These are phyloP conservation scores for Apoda limacodes DNA, from an alignment of 2,888 invertebrate genomes.

Conservation along the genomic window DNA sequence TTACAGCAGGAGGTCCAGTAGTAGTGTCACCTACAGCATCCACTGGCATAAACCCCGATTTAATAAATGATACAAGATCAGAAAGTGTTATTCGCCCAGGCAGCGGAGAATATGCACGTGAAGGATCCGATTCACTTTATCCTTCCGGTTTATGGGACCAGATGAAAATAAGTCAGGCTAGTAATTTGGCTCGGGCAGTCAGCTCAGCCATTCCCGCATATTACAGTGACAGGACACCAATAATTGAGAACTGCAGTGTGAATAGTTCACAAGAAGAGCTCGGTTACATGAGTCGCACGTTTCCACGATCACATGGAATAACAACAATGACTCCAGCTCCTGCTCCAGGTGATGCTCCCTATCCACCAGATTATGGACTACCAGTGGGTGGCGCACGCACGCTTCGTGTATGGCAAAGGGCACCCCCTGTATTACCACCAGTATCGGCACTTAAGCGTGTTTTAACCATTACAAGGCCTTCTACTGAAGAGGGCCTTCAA, in stretches of 20 bases:
- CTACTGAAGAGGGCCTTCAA: conserved; percentile 92
- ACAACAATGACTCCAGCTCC: conserved; percentile 62
- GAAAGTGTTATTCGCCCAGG: conserved; percentile 71
- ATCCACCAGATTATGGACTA: conserved; percentile 84
- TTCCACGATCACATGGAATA: conserved; percentile 65
- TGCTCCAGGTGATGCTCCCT: conserved; percentile 61
- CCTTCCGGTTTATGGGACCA: conserved; percentile 85
- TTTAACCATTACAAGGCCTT: conserved; percentile 84
- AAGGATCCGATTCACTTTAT: conserved; percentile 80
- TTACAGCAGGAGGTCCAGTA: conserved; percentile 73
- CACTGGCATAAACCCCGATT: conserved; percentile 84
- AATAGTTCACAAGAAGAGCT: conserved; percentile 71
- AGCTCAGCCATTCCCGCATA: conserved; percentile 69
- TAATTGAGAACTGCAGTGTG: conserved; percentile 73
- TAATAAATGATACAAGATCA: conserved; percentile 85
- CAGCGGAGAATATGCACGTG: conserved; percentile 83
- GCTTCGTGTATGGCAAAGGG: conserved; percentile 88
- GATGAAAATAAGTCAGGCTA: conserved; percentile 58
- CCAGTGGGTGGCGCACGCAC: conserved; percentile 80
- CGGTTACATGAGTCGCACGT: conserved; percentile 72
- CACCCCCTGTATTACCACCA: conserved; percentile 87
- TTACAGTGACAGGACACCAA: conserved; percentile 81
- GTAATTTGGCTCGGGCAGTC: conserved; percentile 69
- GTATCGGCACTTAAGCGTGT: conserved; percentile 88
- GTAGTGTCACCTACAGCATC: conserved; percentile 82